Conservation (phyloP, 2,113 vertebrate species). For the Spermophilus dauricus region DNA sequence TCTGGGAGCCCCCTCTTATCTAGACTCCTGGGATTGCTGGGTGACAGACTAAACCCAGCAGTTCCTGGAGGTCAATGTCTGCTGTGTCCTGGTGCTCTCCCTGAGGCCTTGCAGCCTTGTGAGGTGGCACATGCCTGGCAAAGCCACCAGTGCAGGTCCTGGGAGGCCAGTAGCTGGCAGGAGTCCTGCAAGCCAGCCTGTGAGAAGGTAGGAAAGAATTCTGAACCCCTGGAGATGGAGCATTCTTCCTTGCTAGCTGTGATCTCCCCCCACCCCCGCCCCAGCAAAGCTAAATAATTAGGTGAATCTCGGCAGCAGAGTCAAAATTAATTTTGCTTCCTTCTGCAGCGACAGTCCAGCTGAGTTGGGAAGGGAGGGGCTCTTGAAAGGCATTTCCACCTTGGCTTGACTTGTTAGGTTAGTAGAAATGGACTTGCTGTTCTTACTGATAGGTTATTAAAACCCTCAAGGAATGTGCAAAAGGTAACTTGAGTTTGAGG, state of each 20-base stretch:
- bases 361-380: slow-evolving; percentile 3
- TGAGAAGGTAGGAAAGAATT: neutral
- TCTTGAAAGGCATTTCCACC: slow-evolving; percentile 69
- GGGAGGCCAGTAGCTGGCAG: neutral
- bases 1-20: neutral
- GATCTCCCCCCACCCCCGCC: neutral
- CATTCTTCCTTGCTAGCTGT: neutral
- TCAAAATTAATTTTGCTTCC: slow-evolving; percentile 25
- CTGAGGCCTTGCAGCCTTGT: neutral
- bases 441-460: slow-evolving; percentile 74
- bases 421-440: slow-evolving; percentile 67
- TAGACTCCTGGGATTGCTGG: neutral
- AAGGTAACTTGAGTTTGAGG: slow-evolving; percentile 60
- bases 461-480: slow-evolving; percentile 77
- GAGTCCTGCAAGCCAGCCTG: neutral
- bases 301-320: slow-evolving; percentile 27
- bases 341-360: slow-evolving; percentile 60
- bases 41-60: neutral
- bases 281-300: slow-evolving; percentile 28
- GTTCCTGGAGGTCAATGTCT: neutral
- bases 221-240: neutral
- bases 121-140: neutral
- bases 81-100: neutral
- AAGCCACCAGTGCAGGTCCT: neutral
- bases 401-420: slow-evolving; percentile 59